Base-by-base conservation (phyloP, 2,888 invertebrate genomes). In the Drosophila picticornis region DNA sequence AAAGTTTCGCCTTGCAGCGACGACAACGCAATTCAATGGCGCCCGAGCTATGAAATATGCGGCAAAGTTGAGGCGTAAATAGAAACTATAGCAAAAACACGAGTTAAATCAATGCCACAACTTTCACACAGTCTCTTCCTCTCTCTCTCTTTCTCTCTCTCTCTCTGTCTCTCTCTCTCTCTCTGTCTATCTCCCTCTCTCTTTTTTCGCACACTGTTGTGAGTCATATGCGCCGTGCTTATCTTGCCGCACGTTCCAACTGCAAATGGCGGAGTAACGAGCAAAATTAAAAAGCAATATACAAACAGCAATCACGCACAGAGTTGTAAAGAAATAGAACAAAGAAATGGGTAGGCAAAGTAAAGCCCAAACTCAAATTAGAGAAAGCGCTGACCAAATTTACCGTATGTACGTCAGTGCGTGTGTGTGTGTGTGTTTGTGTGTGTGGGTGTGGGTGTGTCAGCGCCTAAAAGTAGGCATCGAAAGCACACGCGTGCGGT, bases 251-350 rank as follows among this genome's bases (percentile, higher is more conserved):
- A 78, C 65, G 59, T 31, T 70, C 6, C 58, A 40, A 50, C 65
- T 63, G 63, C 81, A 68, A 85, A 83, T 83, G 65, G 67, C 81
- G 31, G 69, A 84, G 88, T 84, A 84, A 84, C 84, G 84, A 89
- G 84, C 75, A 75, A 80, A 85, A 85, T 85, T 88, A 85, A 90
- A 85, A 85, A 90, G 90, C 90, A 90, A 85, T 85, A 88, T 81
- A 88, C 78, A 82, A 85, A 88, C 80, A 88, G 72, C 83, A 84
- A 90, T 90, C 88, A 85, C 85, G 83, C 85, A 84, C 83, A 81
- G 61, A 55, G 62, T 29, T 57, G 57, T 43, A 58, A 60, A 50
- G 36, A 43, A 74, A 13, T 34, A 27, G 36, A 19, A 36, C 22
- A 34, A 38, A 11, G 48, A 56, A 43, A 16, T 57, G 43, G 22